Conservation (phyloP, 2,113 vertebrate genomes). For the Oenanthe melanoleuca region DNA sequence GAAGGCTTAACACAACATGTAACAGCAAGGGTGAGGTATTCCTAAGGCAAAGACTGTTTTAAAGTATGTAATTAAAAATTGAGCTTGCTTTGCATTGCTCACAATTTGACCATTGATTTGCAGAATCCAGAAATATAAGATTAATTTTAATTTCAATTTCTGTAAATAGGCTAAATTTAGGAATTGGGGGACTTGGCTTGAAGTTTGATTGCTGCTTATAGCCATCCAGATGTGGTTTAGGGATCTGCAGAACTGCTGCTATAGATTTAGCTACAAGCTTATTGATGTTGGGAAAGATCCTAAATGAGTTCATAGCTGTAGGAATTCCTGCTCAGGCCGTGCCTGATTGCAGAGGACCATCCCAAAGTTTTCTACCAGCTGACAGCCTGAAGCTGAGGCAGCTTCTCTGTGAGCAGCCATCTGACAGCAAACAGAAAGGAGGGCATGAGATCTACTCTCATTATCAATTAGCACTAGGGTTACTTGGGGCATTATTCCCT, state of each 20-base stretch:
- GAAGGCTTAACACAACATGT: rapidly evolving
- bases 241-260: neutral
- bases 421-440: neutral
- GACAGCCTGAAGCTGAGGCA: neutral
- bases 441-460: neutral
- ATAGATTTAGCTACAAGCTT: neutral
- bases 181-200: neutral
- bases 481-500: neutral
- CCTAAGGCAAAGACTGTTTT: neutral
- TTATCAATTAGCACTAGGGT: neutral
- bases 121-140: neutral
- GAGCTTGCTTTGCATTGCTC: neutral
- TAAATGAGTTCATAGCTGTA: neutral
- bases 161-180: neutral
- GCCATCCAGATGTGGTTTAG: neutral
- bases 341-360: neutral
- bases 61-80: neutral
- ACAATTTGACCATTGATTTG: neutral
- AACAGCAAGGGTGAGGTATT: neutral
- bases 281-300: neutral
- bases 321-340: neutral
- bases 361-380: neutral
- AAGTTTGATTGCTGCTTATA: neutral
- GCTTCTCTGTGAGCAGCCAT: neutral
- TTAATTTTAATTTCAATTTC: neutral